Evolutionary conservation across 1,140 invertebrate species (phyloP).

Genomic region (Diuraphis noxia): DNA sequence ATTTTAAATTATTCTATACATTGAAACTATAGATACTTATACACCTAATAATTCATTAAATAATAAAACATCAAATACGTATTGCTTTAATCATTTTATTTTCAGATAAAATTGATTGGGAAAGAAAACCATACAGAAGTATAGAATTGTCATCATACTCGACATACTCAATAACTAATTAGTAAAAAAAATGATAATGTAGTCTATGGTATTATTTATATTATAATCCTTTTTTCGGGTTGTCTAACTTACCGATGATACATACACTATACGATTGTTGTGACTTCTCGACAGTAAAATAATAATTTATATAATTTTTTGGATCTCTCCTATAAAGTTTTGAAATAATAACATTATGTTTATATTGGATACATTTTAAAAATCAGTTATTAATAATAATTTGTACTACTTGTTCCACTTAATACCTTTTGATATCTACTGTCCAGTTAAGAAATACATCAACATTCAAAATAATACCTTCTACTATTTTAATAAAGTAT

Average conservation of each 20-base stretch:
- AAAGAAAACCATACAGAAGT: not conserved
- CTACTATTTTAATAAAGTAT: not conserved
- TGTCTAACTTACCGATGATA: rapidly evolving
- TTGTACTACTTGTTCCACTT: not conserved
- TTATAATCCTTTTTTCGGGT: not conserved
- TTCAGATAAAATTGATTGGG: not conserved
- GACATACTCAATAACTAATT: not conserved
- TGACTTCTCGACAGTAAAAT: not conserved
- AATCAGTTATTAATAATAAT: not conserved
- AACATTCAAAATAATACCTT: not conserved
- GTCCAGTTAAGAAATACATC: not conserved
- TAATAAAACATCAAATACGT: not conserved
- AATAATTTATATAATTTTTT: not conserved
- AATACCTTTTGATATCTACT: not conserved
- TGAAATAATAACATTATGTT: not conserved
- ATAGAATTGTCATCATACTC: no score
- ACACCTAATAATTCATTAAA: not conserved
- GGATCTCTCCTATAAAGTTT: not conserved
- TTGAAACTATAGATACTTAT: not conserved
- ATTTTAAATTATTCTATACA: not conserved
- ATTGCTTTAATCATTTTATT: not conserved
- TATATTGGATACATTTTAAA: not conserved
- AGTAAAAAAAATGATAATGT: not conserved
- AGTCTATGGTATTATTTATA: not conserved
- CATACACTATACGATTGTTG: not conserved